phyloP scores from a whole-genome alignment of 2,797 vertebrate species.

The Molossus molossus region DNA sequence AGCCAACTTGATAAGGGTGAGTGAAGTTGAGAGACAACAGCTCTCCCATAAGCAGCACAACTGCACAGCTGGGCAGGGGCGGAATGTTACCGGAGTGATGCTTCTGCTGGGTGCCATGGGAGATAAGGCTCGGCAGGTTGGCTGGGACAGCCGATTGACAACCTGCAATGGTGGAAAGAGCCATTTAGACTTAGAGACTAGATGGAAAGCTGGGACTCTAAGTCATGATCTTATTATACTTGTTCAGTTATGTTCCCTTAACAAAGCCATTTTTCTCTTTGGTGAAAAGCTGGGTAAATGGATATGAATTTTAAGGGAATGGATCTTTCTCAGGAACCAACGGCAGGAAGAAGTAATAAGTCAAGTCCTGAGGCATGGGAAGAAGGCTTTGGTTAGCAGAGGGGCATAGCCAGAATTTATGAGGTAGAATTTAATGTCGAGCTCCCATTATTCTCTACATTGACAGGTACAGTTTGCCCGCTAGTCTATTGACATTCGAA shows the following conservation, averaged over 20 bases:
- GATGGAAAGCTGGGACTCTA: constrained; percentile 7
- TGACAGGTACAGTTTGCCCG: neutral
- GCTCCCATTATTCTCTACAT: neutral
- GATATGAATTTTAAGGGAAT: constrained; percentile 33
- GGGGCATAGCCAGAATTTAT: neutral
- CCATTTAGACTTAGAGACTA: neutral
- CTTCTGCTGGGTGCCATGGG: neutral
- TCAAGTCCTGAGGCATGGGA: constrained; percentile 26
- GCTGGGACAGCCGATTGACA: neutral
- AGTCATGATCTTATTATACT: neutral
- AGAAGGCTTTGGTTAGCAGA: neutral
- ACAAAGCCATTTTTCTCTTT: constrained; percentile 52
- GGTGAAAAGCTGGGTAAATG: neutral
- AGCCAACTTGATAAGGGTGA: neutral
- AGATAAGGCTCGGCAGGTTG: neutral
- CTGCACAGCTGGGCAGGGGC: neutral
- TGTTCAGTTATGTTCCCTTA: neutral
- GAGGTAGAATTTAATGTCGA: neutral
- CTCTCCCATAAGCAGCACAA: neutral
- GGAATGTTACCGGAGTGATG: neutral
- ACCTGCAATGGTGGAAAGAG: neutral
- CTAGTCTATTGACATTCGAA: neutral
- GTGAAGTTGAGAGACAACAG: neutral
- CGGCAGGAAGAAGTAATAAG: neutral
- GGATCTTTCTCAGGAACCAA: constrained; percentile 16